These are phyloP conservation scores for Hemiscyllium ocellatum DNA, from an alignment of 2,113 vertebrate species.

Conservation along the genomic window DNA sequence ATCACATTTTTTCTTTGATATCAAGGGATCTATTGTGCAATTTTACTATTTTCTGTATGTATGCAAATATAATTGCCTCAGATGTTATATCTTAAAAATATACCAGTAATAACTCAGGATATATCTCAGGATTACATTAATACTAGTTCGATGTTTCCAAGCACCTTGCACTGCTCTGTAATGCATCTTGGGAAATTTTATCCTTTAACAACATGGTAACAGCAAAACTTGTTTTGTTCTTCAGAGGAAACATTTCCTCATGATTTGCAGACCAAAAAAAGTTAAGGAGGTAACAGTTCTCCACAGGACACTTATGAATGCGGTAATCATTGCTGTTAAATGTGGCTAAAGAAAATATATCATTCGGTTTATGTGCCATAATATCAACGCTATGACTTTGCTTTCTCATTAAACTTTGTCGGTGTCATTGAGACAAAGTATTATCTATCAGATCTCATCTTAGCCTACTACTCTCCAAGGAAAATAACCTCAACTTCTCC, in stretches of 20 bases:
- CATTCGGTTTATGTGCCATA: neutral
- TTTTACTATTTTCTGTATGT: neutral
- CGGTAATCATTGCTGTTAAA: neutral
- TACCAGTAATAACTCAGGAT: neutral
- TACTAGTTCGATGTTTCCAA: neutral
- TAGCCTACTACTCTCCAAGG: too few species aligned
- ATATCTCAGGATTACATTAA: neutral
- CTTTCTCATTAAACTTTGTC: too few species aligned
- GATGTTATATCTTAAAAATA: neutral
- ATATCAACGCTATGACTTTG: neutral
- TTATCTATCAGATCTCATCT: neutral
- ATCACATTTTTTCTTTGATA: neutral
- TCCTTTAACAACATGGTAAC: neutral
- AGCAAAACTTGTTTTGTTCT: neutral
- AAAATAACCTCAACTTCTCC: too few species aligned
- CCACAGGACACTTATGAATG: neutral
- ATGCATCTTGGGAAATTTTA: neutral
- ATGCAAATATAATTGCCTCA: neutral
- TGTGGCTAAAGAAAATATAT: neutral
- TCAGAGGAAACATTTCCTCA: neutral
- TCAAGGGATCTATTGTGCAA: neutral
- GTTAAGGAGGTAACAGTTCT: neutral
- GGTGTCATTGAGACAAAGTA: neutral
- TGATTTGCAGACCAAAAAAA: neutral
- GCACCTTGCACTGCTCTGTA: neutral